Base-by-base conservation (phyloP, 1,140 invertebrate genomes). In the Acromyrmex charruanus region DNA sequence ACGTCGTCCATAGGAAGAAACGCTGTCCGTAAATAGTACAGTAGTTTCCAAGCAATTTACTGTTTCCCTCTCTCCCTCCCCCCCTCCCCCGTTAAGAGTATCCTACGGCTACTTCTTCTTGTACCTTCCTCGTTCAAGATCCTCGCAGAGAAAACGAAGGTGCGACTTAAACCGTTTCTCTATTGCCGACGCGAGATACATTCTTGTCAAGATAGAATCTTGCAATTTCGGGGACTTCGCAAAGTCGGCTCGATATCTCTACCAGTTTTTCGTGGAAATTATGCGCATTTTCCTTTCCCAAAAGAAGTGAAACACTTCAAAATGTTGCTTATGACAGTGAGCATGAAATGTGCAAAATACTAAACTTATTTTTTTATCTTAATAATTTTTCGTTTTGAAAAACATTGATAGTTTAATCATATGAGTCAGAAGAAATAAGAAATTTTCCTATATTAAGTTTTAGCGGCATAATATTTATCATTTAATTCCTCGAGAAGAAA, bases 21-120 rank as follows among this genome's bases (percentile, higher is more conserved):
- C 53, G 68, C 31, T 66, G 87, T 86, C 68, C 86, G 86, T 91
- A 93, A 93, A 93, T 92, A 91, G 69, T 85, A 61, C 86, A 92
- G 87, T 80, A 68, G 88, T 90, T 93, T 91, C 87, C 89, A 82
- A 80, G 84, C 92, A 92, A 93, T 93, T 93, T 93, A 93, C 88
- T 91, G 77, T 77, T 89, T 3, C 28, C 28, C 28, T 31, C 28
- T 3, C 28, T 31, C 28, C 28, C 0, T 1, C 28, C 28, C 4
- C 28, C 28, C 28, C 68, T 31, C 28, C 28, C 28, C 68, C 87
- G 51, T 86, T 92, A 89, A 86, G 77, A 74, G 88, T 84, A 84
- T 80, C 71, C 55, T 81, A 58, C 31, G 28, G 21, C 63, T 71
- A 53, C 51, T 53, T 65, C 85, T 61, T 82, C 53, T 72, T 71